These are phyloP conservation scores for Ceyx melanurus DNA, from an alignment of 2,113 vertebrate species.

Conservation along the genomic window DNA sequence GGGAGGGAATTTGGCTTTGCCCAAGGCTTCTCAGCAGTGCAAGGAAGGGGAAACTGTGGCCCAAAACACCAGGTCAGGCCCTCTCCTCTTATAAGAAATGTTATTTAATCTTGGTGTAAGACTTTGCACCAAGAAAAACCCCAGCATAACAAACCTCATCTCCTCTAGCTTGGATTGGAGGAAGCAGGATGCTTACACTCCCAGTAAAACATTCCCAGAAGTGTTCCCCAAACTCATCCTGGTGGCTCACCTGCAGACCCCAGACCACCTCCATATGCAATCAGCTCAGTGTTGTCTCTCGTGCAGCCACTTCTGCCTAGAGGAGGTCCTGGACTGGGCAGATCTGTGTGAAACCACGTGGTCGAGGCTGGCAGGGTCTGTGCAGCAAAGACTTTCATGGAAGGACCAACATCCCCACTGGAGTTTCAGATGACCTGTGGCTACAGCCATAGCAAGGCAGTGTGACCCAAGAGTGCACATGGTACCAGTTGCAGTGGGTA, in stretches of 20 bases:
- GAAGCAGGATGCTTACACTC: not conserved
- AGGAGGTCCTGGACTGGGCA: not conserved
- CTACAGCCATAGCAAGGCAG: not conserved
- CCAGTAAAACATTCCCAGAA: not conserved
- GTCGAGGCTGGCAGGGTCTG: fast-evolving
- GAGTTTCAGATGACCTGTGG: not conserved
- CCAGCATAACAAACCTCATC: not conserved
- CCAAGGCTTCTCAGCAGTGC: not conserved
- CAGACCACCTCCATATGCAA: fast-evolving
- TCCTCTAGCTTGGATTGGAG: not conserved
- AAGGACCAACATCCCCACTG: not conserved
- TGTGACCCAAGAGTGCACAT: not conserved
- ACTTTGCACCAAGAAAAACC: not conserved
- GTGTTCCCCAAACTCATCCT: fast-evolving
- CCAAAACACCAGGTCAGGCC: not conserved
- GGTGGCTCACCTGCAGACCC: not conserved
- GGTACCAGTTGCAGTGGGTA: not conserved
- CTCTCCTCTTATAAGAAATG: not conserved
- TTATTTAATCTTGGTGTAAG: not conserved
- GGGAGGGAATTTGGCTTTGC: not conserved
- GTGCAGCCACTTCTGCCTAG: not conserved
- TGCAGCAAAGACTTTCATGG: not conserved
- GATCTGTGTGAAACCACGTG: not conserved
- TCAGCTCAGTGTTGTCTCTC: not conserved
- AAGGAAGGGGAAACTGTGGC: not conserved